Evolutionary conservation across 2,113 vertebrate species (phyloP).

Genomic region (Rhinogobius similis): DNA sequence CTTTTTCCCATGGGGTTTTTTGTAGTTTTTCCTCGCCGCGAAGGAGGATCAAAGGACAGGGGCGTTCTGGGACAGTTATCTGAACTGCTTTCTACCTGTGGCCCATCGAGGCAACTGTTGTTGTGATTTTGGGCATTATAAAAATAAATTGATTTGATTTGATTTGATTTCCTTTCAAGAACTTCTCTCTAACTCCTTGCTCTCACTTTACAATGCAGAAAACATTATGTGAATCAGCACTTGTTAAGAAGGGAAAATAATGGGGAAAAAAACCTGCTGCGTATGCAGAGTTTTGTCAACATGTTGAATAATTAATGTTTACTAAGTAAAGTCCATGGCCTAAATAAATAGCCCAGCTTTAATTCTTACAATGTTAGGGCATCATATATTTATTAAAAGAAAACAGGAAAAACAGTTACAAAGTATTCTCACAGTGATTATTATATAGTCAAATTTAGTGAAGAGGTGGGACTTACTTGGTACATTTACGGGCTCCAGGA

Average conservation of each 20-base stretch:
- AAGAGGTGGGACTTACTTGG: slow-evolving; percentile 72
- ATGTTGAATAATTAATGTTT: background rate
- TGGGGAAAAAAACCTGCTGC: background rate
- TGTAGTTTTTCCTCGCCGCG: too few relatives aligned
- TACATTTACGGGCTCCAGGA: slow-evolving; percentile 87
- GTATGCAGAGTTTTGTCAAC: background rate
- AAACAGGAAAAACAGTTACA: background rate
- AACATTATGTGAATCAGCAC: background rate
- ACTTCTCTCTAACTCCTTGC: background rate
- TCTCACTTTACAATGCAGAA: background rate
- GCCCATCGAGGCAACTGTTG: too few relatives aligned
- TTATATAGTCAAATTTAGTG: background rate
- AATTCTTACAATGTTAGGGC: background rate
- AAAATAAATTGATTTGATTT: too few relatives aligned
- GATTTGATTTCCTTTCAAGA: too few relatives aligned
- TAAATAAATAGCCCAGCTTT: background rate
- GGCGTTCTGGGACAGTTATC: too few relatives aligned
- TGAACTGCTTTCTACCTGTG: too few relatives aligned
- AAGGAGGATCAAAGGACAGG: too few relatives aligned
- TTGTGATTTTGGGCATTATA: too few relatives aligned
- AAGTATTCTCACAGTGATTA: background rate
- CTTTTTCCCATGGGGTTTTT: too few relatives aligned
- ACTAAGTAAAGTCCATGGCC: slow-evolving; percentile 1
- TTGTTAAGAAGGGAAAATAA: background rate
- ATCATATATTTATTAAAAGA: background rate